phyloP scores from a whole-genome alignment of 1,140 invertebrate genomes.

The Metaphire vulgaris region DNA sequence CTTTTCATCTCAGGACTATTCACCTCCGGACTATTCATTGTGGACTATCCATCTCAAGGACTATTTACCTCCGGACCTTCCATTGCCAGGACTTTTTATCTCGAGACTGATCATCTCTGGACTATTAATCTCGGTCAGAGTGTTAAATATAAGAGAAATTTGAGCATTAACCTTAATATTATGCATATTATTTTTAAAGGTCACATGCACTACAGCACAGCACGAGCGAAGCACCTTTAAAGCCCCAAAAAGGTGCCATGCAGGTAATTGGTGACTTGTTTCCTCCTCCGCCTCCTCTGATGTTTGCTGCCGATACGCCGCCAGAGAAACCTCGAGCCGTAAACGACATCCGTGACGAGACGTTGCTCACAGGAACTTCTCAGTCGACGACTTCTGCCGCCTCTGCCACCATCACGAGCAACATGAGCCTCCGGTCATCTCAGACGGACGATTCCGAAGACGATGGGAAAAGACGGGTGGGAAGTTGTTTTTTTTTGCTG shows the following conservation, averaged over 20 bases:
- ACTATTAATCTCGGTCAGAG: too few species aligned
- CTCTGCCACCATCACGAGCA: conserved; percentile 11
- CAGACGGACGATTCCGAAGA: conserved; percentile 27
- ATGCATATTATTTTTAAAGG: too few species aligned
- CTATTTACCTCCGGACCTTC: too few species aligned
- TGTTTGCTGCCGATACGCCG: neutral
- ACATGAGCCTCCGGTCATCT: conserved; percentile 1
- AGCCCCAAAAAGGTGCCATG: neutral
- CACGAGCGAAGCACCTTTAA: neutral
- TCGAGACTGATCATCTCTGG: too few species aligned
- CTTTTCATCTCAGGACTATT: too few species aligned
- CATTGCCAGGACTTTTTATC: too few species aligned
- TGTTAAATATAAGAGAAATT: too few species aligned
- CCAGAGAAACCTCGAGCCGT: neutral
- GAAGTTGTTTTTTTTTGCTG: neutral
- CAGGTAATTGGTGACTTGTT: neutral
- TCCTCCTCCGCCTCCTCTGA: neutral
- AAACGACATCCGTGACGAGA: conserved; percentile 5
- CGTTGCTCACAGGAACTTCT: neutral
- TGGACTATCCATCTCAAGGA: too few species aligned
- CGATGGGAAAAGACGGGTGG: conserved; percentile 25
- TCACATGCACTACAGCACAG: conserved; percentile 21
- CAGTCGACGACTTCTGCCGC: conserved; percentile 5
- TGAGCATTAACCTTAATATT: too few species aligned
- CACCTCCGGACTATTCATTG: too few species aligned